Evolutionary conservation across 2,888 invertebrate genomes (phyloP), one percentile per base, ranked within the genome.

Genomic region (Drosophila mayaguana): DNA sequence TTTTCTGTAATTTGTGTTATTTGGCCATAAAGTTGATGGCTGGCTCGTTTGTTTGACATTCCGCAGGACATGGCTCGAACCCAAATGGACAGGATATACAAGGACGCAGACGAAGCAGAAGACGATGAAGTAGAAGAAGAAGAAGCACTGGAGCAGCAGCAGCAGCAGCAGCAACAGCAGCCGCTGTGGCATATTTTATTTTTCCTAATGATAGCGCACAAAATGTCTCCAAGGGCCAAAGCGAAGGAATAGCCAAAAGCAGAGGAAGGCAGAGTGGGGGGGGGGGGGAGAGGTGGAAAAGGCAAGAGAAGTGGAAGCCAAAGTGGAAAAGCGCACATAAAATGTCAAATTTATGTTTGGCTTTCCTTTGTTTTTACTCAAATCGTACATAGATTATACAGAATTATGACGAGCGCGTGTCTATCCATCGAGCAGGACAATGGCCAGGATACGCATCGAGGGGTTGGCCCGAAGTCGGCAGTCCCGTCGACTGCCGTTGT

Each of bases 351-450:
- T 90, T 90, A 90, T 90, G 88, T 70, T 78, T 78, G 79, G 80
- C 75, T 73, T 79, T 80, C 75, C 82, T 88, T 88, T 88, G 83
- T 81, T 90, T 88, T 89, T 84, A 90, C 90, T 87, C 88, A 89
- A 90, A 88, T 88, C 88, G 84, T 88, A 88, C 88, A 88, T 88
- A 89, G 89, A 90, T 88, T 89, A 88, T 86, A 90, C 81, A 82
- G 86, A 86, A 88, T 87, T 87, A 88, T 90, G 89, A 90, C 87
- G 78, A 80, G 88, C 81, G 85, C 88, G 89, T 85, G 84, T 85
- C 89, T 88, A 85, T 85, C 89, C 88, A 86, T 89, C 83, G 78
- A 75, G 72, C 81, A 89, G 89, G 87, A 84, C 89, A 84, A 83
- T 86, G 78, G 75, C 78, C 43, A 42, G 54, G 22, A 25, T 22